Evolutionary conservation across 2,888 invertebrate genomes (phyloP).

Genomic region (Drosophila falleni): DNA sequence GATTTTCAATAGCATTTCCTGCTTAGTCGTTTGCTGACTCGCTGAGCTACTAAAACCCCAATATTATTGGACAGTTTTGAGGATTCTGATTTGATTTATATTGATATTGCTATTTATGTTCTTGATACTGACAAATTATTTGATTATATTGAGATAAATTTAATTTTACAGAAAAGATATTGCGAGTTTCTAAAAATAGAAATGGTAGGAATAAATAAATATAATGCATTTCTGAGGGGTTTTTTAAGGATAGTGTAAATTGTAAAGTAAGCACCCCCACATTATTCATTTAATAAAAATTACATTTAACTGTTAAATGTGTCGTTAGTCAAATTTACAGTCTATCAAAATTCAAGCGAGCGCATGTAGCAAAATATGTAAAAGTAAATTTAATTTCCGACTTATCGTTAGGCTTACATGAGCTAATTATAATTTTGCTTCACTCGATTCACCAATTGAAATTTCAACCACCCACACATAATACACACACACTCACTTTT

Average conservation of each 20-base stretch:
- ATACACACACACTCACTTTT: conserved; percentile 9
- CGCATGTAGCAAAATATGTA: conserved; percentile 28
- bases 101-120: conserved; percentile 67
- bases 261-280: too few relatives aligned
- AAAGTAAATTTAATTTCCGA: conserved; percentile 48
- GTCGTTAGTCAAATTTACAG: conserved; percentile 17
- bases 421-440: conserved; percentile 60
- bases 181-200: not conserved
- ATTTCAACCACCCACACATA: conserved; percentile 28
- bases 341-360: conserved; percentile 31
- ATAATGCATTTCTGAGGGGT: not conserved
- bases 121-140: conserved; percentile 57
- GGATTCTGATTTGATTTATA: conserved; percentile 61
- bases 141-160: conserved; percentile 41
- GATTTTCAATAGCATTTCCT: conserved; percentile 74
- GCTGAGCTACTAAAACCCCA: conserved; percentile 46
- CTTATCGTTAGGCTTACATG: conserved; percentile 22
- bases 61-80: conserved; percentile 49
- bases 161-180: not conserved
- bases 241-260: not conserved
- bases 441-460: conserved; percentile 50
- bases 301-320: conserved; percentile 13
- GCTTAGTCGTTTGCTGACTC: conserved; percentile 58
- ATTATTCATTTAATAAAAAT: not conserved
- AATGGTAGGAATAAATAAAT: not conserved